phyloP scores from a whole-genome alignment of 2,888 invertebrate species.

The Rotaria socialis region DNA sequence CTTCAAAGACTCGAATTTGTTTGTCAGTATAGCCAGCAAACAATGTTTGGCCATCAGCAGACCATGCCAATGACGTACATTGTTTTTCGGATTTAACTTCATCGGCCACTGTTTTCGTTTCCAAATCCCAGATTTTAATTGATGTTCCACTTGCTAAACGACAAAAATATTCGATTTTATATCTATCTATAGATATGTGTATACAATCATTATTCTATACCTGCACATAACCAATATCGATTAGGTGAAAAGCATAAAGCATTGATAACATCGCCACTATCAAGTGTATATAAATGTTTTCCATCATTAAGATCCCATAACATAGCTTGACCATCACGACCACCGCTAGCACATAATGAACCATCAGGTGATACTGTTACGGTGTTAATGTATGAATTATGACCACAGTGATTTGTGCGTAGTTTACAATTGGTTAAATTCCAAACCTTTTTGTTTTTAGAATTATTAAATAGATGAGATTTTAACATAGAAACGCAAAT shows the following conservation, averaged over 20 bases:
- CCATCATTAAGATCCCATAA: conserved; percentile 99
- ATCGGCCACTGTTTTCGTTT: conserved; percentile 98
- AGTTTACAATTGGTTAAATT: conserved; percentile 95
- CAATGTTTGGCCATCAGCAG: conserved; percentile 94
- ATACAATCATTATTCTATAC: background rate
- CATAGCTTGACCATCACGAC: conserved; percentile 87
- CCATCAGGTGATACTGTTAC: conserved; percentile 99
- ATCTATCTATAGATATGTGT: background rate
- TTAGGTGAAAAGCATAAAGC: conserved; percentile 98
- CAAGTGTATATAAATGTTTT: conserved; percentile 95
- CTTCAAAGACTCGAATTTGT: conserved; percentile 96
- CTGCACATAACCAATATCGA: conserved; percentile 95
- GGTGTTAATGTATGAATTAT: conserved; percentile 92
- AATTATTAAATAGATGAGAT: too few relatives aligned
- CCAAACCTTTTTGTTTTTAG: conserved; percentile 68
- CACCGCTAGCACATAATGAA: conserved; percentile 95
- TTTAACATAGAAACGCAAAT: background rate
- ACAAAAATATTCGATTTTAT: background rate
- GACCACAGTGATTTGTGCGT: conserved; percentile 95
- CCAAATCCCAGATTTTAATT: conserved; percentile 99
- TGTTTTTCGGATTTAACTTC: conserved; percentile 92
- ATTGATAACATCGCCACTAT: conserved; percentile 95
- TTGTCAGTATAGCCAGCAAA: conserved; percentile 98
- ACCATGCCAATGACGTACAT: conserved; percentile 95
- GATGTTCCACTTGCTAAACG: conserved; percentile 80